Percentiles rank a stretch among this genome's conserved stretches.
These are phyloP conservation scores for Belgica antarctica DNA, from an alignment of 2,888 invertebrate species.

Conservation along the genomic window DNA sequence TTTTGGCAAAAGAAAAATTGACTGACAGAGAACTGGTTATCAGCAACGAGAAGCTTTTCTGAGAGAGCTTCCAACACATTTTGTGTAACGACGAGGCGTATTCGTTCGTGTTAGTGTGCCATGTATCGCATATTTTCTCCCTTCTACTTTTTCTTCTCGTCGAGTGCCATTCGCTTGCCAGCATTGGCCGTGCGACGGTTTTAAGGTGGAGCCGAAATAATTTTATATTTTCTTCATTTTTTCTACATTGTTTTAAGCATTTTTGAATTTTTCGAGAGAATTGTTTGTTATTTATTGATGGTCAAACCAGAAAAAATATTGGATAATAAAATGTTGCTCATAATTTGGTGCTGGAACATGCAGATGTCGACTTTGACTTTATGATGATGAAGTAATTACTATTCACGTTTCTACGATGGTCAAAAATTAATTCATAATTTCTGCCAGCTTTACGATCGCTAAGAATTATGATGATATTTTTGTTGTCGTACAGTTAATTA, in stretches of 20 bases:
- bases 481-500: too few species aligned
- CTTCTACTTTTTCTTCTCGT: neutral
- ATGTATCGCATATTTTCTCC: neutral
- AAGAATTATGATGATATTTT: too few species aligned
- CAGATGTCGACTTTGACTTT: too few species aligned
- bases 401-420: too few species aligned
- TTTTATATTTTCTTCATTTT: neutral
- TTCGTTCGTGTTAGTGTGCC: neutral
- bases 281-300: neutral
- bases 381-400: neutral
- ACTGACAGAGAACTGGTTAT: neutral
- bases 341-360: too few species aligned
- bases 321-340: neutral
- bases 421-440: too few species aligned
- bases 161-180: slow-evolving; percentile 3
- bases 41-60: neutral
- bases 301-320: neutral
- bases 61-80: neutral
- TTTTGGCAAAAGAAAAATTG: slow-evolving; percentile 14
- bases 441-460: too few species aligned
- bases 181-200: neutral
- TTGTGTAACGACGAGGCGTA: neutral
- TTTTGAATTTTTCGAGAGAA: neutral
- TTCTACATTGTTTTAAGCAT: neutral
- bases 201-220: slow-evolving; percentile 11